Evolutionary conservation across 2,113 vertebrate genomes (phyloP), one percentile per base, ranked within the genome.

Genomic region (Acanthisitta chloris): DNA sequence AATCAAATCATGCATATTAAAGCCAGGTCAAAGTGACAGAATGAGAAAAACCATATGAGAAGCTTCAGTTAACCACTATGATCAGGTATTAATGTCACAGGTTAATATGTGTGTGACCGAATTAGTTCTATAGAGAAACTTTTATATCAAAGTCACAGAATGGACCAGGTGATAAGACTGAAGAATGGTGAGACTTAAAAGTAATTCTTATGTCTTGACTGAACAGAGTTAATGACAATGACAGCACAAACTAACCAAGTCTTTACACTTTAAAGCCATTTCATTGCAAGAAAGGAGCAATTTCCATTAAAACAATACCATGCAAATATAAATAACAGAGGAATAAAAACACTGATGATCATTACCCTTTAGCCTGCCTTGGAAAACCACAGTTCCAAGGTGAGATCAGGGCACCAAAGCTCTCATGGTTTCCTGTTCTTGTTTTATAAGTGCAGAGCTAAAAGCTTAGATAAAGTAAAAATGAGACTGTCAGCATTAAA

Each of bases 381-480:
- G 29, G 38, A 95, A 95, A 92, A 31, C 17, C 51, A 21, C 4
- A 14, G 55, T 26, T 86, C 67, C 46, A 83, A 92, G 74, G 67
- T 81, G 76, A 92, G 76, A 78, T 20, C 54, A 73, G 54, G 87
- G n/a, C 61, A 81, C 51, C 42, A 83, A 70, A 88, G 51, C 11
- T 7, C 67, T 81, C 24, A 9, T 8, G 42, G 38, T 55, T 87
- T 85, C 62, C 62, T 88, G 45, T 65, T 45, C 34, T 82, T 89
- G n/a, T 51, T 91, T 94, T 70, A 9, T 11, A 88, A 80, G 58
- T 26, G 33, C 69, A 73, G 55, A 90, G 67, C 49, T 93, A 83
- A 95, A 92, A 93, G 71, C 54, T 38, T 14, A 34, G n/a, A 31
- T 65, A 59, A 88, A 88, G 69, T 74, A 23, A 91, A 93, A 96